Percentiles rank a stretch among this genome's conserved stretches.
These are phyloP conservation scores for Melopsittacus undulatus DNA, from an alignment of 2,797 vertebrate genomes.

Conservation along the genomic window DNA sequence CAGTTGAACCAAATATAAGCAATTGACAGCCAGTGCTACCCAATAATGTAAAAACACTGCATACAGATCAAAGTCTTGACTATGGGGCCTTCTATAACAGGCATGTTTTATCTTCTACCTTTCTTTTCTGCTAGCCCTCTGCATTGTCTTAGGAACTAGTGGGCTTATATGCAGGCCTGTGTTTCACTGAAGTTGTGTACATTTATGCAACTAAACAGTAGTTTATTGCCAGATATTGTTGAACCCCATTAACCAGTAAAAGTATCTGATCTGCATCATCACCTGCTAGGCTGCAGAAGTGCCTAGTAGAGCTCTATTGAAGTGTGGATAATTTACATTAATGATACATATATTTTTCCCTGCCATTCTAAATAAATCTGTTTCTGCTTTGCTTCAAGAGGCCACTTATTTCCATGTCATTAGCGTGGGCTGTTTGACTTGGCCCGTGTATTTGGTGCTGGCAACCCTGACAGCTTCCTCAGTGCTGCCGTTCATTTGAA, in stretches of 20 bases:
- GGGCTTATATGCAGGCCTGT: background rate
- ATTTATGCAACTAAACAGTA: background rate
- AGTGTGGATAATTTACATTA: background rate
- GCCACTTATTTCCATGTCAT: conserved; percentile 8
- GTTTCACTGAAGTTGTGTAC: background rate
- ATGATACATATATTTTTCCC: background rate
- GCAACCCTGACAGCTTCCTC: background rate
- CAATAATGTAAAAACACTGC: background rate
- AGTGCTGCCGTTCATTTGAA: background rate
- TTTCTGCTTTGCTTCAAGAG: conserved; percentile 17
- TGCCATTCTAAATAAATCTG: background rate
- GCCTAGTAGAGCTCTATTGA: background rate
- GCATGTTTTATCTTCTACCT: background rate
- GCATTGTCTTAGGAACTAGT: background rate
- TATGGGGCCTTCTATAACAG: background rate
- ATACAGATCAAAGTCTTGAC: background rate
- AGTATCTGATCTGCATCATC: background rate
- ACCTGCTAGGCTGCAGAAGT: background rate
- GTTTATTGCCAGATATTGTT: background rate
- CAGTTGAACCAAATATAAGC: background rate
- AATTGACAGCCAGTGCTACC: background rate
- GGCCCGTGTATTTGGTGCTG: background rate
- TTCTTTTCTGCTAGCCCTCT: background rate
- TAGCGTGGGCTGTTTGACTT: background rate
- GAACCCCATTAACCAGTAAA: background rate